A percentile compares a stretch with the other conserved stretches of the same genome.
Conservation (phyloP, 2,888 invertebrate species). For the Caenorhabditis wallacei region DNA sequence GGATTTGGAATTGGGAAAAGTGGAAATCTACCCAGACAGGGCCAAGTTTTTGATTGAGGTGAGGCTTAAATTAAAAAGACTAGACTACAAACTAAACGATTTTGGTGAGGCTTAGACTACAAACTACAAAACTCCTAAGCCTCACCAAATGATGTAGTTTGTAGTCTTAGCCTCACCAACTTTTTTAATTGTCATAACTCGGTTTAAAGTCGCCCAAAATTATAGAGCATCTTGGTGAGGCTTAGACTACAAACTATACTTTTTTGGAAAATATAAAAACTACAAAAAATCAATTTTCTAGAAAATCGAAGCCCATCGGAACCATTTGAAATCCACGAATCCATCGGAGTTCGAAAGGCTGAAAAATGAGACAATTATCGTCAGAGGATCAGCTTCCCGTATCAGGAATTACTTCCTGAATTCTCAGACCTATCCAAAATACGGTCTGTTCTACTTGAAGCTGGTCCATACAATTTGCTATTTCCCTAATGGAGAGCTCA, state of each 20-base stretch:
- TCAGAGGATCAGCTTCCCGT: background rate
- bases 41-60: background rate
- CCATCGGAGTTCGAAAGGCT: background rate
- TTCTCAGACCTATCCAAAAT: background rate
- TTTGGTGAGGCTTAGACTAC: background rate
- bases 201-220: too few relatives aligned
- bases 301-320: background rate
- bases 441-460: background rate
- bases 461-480: background rate
- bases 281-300: too few relatives aligned
- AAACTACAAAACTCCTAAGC: background rate
- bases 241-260: too few relatives aligned
- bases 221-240: too few relatives aligned
- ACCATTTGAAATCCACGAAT: background rate
- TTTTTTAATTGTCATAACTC: background rate
- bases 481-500: background rate
- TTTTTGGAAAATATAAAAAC: too few relatives aligned
- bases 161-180: background rate
- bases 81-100: background rate
- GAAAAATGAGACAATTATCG: background rate
- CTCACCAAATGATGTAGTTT: too few relatives aligned
- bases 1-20: slow-evolving; percentile 2
- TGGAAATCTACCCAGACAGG: slow-evolving; percentile 2
- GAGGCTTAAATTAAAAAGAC: background rate
- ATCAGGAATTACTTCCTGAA: background rate